Evolutionary conservation across 2,797 vertebrate genomes (phyloP).

Genomic region (Podargus strigoides): DNA sequence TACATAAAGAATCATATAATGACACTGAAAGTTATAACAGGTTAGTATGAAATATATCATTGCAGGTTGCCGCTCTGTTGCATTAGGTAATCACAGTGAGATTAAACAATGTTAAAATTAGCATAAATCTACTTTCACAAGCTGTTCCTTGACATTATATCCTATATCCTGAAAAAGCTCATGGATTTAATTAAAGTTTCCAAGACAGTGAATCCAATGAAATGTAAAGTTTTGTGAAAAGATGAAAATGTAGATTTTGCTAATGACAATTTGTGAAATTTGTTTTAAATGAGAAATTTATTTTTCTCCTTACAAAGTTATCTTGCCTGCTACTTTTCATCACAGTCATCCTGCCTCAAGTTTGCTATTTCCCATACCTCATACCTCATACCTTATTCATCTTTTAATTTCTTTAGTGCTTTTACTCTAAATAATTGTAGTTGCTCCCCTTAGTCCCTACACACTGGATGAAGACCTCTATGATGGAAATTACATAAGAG

Average conservation of each 20-base stretch:
- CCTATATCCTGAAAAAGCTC: background rate
- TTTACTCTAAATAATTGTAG: background rate
- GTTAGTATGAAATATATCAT: background rate
- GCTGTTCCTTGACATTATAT: background rate
- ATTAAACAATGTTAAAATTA: background rate
- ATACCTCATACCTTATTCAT: background rate
- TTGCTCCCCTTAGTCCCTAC: background rate
- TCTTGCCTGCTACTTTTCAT: background rate
- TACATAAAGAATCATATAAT: background rate
- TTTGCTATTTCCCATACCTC: background rate
- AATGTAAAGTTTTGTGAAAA: background rate
- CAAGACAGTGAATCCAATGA: background rate
- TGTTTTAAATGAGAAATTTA: background rate
- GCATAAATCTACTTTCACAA: background rate
- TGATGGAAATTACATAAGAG: background rate
- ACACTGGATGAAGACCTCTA: background rate
- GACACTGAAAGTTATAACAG: background rate
- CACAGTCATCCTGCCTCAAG: background rate
- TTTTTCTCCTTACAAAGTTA: background rate
- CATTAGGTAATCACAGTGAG: background rate
- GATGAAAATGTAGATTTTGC: background rate
- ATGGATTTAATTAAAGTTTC: background rate
- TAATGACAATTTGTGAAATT: background rate
- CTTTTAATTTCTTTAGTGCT: background rate
- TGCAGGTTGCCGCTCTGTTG: background rate